Conservation (phyloP, 2,888 invertebrate genomes). For the Aporophyla nigra region DNA sequence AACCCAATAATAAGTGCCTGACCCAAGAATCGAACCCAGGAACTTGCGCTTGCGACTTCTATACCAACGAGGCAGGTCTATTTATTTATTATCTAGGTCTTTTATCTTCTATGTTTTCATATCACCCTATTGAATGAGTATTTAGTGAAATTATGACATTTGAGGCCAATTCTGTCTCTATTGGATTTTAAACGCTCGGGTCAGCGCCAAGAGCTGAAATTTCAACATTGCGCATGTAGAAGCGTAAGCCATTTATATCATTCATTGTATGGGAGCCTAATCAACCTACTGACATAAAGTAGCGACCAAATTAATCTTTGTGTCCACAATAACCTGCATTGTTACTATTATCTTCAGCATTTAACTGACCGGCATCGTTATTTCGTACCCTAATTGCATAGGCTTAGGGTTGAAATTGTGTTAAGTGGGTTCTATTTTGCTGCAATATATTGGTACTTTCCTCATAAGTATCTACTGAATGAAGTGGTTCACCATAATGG, state of each 20-base stretch:
- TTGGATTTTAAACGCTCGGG: neutral
- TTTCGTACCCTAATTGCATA: neutral
- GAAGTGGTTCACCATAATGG: slow-evolving; percentile 39
- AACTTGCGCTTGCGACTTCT: too few species aligned
- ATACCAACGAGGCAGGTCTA: too few species aligned
- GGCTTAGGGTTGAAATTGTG: slow-evolving; percentile 17
- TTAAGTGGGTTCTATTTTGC: neutral
- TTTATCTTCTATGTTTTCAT: too few species aligned
- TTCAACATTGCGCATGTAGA: neutral
- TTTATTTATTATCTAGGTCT: too few species aligned
- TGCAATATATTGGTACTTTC: slow-evolving; percentile 14
- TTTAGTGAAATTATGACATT: too few species aligned
- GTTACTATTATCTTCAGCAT: slow-evolving; percentile 47
- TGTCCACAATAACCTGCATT: slow-evolving; percentile 50
- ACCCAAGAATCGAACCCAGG: too few species aligned
- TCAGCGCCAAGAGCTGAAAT: neutral
- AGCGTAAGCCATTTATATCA: neutral
- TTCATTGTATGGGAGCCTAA: slow-evolving; percentile 2
- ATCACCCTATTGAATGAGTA: too few species aligned
- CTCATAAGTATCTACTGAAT: slow-evolving; percentile 13
- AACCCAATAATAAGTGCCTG: too few species aligned
- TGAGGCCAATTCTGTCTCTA: too few species aligned
- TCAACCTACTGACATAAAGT: slow-evolving; percentile 17
- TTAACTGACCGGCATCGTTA: slow-evolving; percentile 1
- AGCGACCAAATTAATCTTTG: slow-evolving; percentile 45